Evolutionary conservation across 2,888 invertebrate genomes (phyloP), one percentile per base, ranked within the genome.

Genomic region (Panopea generosa): DNA sequence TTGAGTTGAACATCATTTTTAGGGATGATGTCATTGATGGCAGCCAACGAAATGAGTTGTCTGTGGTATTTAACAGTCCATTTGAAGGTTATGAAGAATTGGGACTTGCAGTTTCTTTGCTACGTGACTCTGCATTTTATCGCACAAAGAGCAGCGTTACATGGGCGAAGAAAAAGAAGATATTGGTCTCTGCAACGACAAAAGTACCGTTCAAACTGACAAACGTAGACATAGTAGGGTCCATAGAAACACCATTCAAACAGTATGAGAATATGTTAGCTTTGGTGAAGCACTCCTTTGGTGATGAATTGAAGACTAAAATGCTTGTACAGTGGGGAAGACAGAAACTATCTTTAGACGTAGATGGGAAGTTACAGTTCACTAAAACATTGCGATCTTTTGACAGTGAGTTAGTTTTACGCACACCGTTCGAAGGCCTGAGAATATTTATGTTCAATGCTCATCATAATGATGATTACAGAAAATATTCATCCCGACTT

Each of bases 41-140:
- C 22, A 56, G 38, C 0, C 45, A 78, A 38, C 53, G 80, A 56
- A 76, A 74, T 14, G 78, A 84, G 61, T 69, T 77, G 16, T 59
- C 63, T 22, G 60, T 84, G 7, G 65, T 60, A 26, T 71, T 87
- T 60, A 53, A 52, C 43, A 86, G 87, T 47, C 86, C 88, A 16
- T 82, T 82, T 57, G 65, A 79, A 66, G 47, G 66, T 24, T 69
- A 77, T 43, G 61, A 80, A 38, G 82, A 84, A 26, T 45, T 83
- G 27, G 71, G 79, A 52, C 61, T 78, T 11, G 70, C 62, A 9
- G 66, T 80, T 9, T 77, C 75, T 0, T 57, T 78, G 24, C 80
- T 73, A 24, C 63, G 73, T 18, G 73, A 75, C 26, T 63, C 59
- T n/a, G 50, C 52, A 2, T 72, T 67, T 22, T 72, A 72, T 43